Evolutionary conservation across 2,797 vertebrate genomes (phyloP).

Genomic region (Leuciscus waleckii): DNA sequence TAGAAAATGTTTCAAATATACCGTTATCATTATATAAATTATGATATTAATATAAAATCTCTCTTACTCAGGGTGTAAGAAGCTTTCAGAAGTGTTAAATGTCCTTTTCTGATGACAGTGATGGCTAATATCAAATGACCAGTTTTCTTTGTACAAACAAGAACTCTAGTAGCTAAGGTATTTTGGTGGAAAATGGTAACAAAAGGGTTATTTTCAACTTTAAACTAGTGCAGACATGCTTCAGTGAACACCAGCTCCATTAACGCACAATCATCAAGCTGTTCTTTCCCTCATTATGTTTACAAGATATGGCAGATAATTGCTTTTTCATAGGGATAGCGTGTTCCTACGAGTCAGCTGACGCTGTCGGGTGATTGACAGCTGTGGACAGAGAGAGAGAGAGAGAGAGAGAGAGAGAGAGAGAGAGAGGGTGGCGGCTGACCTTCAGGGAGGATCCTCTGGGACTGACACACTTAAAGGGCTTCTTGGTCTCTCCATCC

Average conservation of each 20-base stretch:
- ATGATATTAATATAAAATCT: background rate
- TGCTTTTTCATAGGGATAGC: background rate
- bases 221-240: background rate
- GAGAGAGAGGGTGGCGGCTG: conserved; percentile 41
- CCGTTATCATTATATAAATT: background rate
- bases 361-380: background rate
- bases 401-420: background rate
- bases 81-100: background rate
- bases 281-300: conserved; percentile 1
- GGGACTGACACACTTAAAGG: conserved; percentile 94
- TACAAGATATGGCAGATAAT: conserved; percentile 18
- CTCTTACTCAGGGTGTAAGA: background rate
- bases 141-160: background rate
- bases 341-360: conserved; percentile 14
- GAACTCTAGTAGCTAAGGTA: background rate
- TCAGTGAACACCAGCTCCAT: background rate
- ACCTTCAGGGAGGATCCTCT: conserved; percentile 96
- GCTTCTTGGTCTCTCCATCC: conserved; percentile 85
- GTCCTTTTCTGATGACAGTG: background rate
- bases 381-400: conserved; percentile 18
- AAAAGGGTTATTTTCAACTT: background rate
- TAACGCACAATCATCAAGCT: background rate
- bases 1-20: background rate
- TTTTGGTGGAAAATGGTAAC: background rate
- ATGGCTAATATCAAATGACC: background rate